Conservation (phyloP, 2,888 invertebrate genomes). For the Heteromyza rotundicornis region DNA sequence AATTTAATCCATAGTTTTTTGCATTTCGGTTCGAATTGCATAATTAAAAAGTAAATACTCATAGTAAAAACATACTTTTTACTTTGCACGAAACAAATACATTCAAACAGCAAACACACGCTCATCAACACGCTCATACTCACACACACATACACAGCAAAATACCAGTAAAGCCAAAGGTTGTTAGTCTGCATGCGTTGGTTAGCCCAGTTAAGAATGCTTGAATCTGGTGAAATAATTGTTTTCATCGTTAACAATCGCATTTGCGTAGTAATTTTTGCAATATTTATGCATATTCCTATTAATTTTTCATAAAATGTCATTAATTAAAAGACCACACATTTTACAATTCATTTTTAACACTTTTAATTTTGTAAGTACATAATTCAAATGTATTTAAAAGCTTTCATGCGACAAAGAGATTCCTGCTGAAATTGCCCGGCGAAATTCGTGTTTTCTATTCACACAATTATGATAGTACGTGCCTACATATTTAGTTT, state of each 20-base stretch:
- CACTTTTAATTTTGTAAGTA: slow-evolving; percentile 5
- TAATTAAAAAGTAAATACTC: too few species aligned
- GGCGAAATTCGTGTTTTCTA: too few species aligned
- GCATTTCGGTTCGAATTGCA: too few species aligned
- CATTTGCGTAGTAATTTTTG: neutral
- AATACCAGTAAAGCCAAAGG: neutral
- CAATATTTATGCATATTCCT: neutral
- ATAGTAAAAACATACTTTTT: neutral
- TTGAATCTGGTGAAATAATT: neutral
- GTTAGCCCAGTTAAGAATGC: neutral
- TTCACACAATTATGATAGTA: too few species aligned
- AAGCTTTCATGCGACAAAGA: neutral
- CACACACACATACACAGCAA: neutral
- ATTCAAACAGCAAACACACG: neutral
- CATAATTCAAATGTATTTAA: neutral
- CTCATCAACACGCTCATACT: neutral
- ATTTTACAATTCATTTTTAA: neutral
- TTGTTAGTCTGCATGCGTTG: neutral
- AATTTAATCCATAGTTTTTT: too few species aligned
- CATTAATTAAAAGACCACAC: neutral
- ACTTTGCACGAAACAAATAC: neutral
- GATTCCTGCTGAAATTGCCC: neutral
- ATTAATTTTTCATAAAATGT: too few species aligned
- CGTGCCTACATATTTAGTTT: too few species aligned
- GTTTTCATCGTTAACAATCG: neutral